Evolutionary conservation across 1,140 invertebrate genomes (phyloP).

Genomic region (Meloidogyne hapla): DNA sequence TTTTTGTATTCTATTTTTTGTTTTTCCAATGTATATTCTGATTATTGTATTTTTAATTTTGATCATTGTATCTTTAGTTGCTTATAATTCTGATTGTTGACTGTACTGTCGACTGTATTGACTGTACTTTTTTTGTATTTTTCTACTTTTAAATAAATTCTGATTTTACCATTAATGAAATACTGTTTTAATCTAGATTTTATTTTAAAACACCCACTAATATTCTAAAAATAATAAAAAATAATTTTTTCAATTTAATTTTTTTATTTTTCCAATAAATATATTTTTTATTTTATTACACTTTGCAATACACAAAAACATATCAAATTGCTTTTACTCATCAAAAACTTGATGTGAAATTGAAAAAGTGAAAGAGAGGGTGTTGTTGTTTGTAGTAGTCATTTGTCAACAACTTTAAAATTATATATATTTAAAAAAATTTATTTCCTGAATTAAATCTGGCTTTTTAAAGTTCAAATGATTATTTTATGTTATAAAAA

Average conservation of each 20-base stretch:
- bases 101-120: no score
- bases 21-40: no score
- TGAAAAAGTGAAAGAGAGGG: neutral
- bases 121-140: no score
- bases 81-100: no score
- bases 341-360: neutral
- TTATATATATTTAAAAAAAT: neutral
- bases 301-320: neutral
- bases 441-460: constrained; percentile 1
- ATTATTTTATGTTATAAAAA: neutral
- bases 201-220: no score
- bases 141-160: no score
- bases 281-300: neutral
- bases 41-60: no score
- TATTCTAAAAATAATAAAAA: neutral
- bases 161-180: no score
- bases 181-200: no score
- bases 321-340: neutral
- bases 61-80: no score
- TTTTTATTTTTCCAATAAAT: neutral
- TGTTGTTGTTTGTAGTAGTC: neutral
- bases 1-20: no score
- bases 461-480: neutral
- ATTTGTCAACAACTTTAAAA: constrained; percentile 3
- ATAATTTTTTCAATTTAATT: neutral